phyloP scores from a whole-genome alignment of 2,797 vertebrate genomes.

The Enteromius thamalakanensis region DNA sequence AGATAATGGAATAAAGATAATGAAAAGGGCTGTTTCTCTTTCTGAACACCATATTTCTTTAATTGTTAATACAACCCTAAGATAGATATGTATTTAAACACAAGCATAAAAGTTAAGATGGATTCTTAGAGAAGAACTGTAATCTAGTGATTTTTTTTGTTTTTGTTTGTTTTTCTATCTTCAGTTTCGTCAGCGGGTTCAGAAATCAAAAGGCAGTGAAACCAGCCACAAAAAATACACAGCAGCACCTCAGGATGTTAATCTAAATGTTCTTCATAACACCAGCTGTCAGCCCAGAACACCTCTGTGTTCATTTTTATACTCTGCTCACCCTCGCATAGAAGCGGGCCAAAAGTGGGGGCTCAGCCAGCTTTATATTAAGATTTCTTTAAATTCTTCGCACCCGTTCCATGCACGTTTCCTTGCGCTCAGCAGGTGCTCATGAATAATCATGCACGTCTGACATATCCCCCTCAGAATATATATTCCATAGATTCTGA shows the following conservation, averaged over 20 bases:
- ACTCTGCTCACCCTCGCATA: background rate
- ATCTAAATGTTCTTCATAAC: conserved; percentile 28
- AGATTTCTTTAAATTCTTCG: conserved; percentile 37
- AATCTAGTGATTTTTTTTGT: background rate
- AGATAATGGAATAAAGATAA: background rate
- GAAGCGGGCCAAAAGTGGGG: conserved; percentile 28
- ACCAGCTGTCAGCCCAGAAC: conserved; percentile 35
- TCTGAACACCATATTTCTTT: background rate
- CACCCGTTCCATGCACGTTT: conserved; percentile 20
- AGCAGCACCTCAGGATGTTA: conserved; percentile 35
- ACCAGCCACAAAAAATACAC: conserved; percentile 21
- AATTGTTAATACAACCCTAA: background rate
- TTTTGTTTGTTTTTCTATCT: background rate
- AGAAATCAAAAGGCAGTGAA: background rate
- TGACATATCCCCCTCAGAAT: conserved; percentile 27
- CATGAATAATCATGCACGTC: conserved; percentile 72
- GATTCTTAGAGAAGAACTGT: background rate
- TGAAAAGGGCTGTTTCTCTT: no score
- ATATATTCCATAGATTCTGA: conserved; percentile 22
- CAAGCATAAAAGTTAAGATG: background rate
- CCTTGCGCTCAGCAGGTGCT: conserved; percentile 66
- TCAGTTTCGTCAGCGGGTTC: background rate
- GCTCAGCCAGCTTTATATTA: conserved; percentile 19
- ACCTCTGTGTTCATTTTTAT: conserved; percentile 33
- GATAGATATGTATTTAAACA: background rate